These are phyloP conservation scores for Bibio marci DNA, from an alignment of 2,888 invertebrate genomes.

Conservation along the genomic window DNA sequence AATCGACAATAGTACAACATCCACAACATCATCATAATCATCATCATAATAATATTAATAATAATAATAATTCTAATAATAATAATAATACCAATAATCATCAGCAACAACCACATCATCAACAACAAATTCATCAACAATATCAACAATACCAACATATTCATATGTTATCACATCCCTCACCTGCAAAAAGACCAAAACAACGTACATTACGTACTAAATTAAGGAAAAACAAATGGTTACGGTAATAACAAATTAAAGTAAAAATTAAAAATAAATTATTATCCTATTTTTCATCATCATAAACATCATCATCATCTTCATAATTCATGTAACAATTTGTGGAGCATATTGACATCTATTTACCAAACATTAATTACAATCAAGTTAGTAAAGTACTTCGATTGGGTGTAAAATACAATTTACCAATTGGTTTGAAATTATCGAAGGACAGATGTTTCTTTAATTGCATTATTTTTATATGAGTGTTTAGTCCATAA, in stretches of 20 bases:
- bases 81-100: background rate
- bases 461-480: too few species aligned
- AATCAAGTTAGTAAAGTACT: too few species aligned
- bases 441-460: too few species aligned
- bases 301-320: too few species aligned
- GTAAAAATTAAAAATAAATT: too few species aligned
- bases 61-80: background rate
- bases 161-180: slow-evolving; percentile 9
- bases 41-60: background rate
- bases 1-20: slow-evolving; percentile 8
- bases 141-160: slow-evolving; percentile 7
- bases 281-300: too few species aligned
- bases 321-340: too few species aligned
- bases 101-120: background rate
- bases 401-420: too few species aligned
- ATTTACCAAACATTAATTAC: too few species aligned
- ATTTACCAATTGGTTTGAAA: too few species aligned
- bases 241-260: slow-evolving; percentile 25
- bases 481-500: too few species aligned
- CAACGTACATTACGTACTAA: slow-evolving; percentile 24
- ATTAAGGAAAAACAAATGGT: slow-evolving; percentile 26
- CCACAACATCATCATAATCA: background rate
- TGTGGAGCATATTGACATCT: too few species aligned
- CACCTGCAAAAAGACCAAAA: slow-evolving; percentile 21
- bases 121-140: slow-evolving; percentile 4